Evolutionary conservation across 2,797 vertebrate genomes (phyloP).

Genomic region (Epinephelus coioides): DNA sequence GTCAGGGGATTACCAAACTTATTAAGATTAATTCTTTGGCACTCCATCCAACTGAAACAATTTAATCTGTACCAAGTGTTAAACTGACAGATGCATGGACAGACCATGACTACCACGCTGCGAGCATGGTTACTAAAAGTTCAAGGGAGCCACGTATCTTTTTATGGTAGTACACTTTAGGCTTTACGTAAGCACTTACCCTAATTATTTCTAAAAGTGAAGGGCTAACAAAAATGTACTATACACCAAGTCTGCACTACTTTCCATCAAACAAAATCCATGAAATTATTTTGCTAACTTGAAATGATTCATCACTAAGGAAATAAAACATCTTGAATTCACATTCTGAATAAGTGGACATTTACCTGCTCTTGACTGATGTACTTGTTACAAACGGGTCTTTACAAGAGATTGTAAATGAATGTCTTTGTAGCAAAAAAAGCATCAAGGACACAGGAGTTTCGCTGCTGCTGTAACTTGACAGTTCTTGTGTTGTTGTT

Average conservation of each 20-base stretch:
- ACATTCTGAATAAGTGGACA: neutral
- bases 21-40: neutral
- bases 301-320: neutral
- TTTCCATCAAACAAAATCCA: conserved; percentile 6
- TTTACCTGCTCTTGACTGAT: neutral
- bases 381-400: neutral
- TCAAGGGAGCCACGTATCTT: neutral
- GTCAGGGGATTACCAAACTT: conserved; percentile 1
- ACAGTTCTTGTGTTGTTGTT: conserved; percentile 67
- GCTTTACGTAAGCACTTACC: neutral
- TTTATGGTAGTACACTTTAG: neutral
- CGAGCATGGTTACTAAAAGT: conserved; percentile 1
- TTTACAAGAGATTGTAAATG: neutral
- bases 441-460: conserved; percentile 20
- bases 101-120: neutral
- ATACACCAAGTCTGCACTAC: neutral
- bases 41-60: neutral
- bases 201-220: neutral
- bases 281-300: conserved; percentile 4
- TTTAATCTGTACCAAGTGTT: conserved; percentile 28
- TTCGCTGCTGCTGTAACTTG: conserved; percentile 57
- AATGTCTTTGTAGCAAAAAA: neutral
- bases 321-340: neutral
- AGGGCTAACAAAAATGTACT: neutral
- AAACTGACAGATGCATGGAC: conserved; percentile 24